phyloP scores from a whole-genome alignment of 1,140 invertebrate species.

The Drosophila tropicalis region DNA sequence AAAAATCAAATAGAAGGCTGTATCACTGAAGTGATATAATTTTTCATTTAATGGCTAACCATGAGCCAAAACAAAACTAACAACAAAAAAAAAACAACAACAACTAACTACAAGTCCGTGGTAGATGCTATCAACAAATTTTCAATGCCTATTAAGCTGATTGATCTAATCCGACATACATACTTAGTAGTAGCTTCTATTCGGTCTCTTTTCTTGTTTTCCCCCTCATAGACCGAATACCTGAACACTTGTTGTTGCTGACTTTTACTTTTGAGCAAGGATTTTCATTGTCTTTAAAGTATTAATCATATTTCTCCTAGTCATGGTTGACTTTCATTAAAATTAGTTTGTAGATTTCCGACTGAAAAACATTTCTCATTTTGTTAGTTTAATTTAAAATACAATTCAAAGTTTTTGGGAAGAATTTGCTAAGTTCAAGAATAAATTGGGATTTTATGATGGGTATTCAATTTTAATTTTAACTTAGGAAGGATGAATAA shows the following conservation, averaged over 20 bases:
- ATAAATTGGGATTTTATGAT: too few relatives aligned
- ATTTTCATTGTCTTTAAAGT: background rate
- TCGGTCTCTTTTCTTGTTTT: background rate
- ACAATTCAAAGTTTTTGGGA: too few relatives aligned
- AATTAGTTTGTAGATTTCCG: background rate
- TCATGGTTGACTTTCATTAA: background rate
- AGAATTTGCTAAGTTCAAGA: too few relatives aligned
- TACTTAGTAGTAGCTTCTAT: constrained; percentile 3
- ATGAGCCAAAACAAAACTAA: constrained; percentile 22
- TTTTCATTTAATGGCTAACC: constrained; percentile 39
- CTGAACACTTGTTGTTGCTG: background rate
- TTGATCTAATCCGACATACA: constrained; percentile 5
- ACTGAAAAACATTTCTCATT: background rate
- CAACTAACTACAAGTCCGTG: constrained; percentile 19
- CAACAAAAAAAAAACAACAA: constrained; percentile 2
- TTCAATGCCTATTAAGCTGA: constrained; percentile 35
- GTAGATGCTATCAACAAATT: constrained; percentile 28
- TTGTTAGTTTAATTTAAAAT: too few relatives aligned
- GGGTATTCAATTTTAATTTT: too few relatives aligned
- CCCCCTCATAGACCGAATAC: too few relatives aligned
- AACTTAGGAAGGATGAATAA: too few relatives aligned
- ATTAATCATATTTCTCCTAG: background rate
- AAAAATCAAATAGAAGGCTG: constrained; percentile 42
- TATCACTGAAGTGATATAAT: constrained; percentile 48
- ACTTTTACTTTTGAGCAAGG: constrained; percentile 2